Evolutionary conservation across 2,113 vertebrate genomes (phyloP).

Genomic region (Nesogale talazaci): DNA sequence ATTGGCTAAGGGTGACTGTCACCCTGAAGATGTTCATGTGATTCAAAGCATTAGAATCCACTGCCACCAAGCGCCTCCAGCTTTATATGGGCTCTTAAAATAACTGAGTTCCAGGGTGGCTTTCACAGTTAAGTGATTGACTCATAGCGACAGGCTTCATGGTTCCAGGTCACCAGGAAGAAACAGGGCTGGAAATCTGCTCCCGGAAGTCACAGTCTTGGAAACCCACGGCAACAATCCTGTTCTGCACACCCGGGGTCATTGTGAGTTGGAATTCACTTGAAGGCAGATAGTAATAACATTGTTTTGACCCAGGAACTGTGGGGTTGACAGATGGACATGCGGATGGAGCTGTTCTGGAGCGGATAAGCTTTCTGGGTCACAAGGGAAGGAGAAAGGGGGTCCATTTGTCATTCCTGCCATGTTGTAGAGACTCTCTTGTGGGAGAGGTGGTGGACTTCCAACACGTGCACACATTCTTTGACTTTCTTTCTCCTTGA

Average conservation of each 20-base stretch:
- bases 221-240: not conserved
- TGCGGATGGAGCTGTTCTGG: not conserved
- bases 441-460: constrained; percentile 33
- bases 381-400: not conserved
- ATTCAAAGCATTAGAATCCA: not conserved
- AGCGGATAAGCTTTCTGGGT: constrained; percentile 17
- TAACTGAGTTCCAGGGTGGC: not conserved
- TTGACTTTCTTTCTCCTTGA: not conserved
- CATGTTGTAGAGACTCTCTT: constrained; percentile 69
- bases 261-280: not conserved
- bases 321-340: not conserved
- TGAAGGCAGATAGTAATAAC: not conserved
- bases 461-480: not conserved
- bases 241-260: not conserved
- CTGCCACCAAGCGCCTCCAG: not conserved
- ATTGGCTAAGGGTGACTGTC: not conserved
- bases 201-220: not conserved
- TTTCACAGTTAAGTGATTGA: not conserved
- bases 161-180: not conserved
- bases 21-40: not conserved
- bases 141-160: not conserved
- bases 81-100: not conserved
- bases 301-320: not conserved
- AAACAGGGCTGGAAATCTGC: not conserved
- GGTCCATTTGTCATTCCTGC: not conserved